These are phyloP conservation scores for Colinus virginianus DNA, from an alignment of 2,113 vertebrate species.

Conservation along the genomic window DNA sequence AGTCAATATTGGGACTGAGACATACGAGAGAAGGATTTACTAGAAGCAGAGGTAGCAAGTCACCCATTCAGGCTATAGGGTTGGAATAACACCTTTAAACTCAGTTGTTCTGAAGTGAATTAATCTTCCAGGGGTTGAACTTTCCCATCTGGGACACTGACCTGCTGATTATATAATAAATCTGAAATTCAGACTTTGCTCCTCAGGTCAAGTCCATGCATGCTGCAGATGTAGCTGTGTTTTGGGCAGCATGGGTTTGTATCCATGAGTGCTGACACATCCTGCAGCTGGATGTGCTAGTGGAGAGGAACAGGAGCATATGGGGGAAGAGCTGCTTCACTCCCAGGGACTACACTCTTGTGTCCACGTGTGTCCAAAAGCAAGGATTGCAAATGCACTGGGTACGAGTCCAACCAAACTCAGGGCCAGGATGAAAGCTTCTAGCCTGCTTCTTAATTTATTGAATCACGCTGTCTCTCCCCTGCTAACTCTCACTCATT, in stretches of 20 bases:
- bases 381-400: not conserved
- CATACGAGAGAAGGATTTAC: not conserved
- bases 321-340: not conserved
- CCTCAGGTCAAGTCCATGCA: accelerated
- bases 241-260: not conserved
- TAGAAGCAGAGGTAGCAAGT: not conserved
- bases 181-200: not conserved
- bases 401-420: not conserved
- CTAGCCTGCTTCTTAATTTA: constrained; percentile 45
- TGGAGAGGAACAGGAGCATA: accelerated
- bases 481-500: not conserved
- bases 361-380: not conserved
- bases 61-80: not conserved
- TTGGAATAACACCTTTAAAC: not conserved
- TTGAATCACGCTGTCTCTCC: constrained; percentile 39
- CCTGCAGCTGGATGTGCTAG: not conserved
- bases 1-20: not conserved
- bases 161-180: not conserved
- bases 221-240: not conserved
- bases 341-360: not conserved
- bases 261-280: accelerated
- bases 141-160: accelerated
- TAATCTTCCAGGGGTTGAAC: not conserved
- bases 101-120: not conserved
- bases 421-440: constrained; percentile 35